Percentiles rank a stretch among this genome's conserved stretches.
These are phyloP conservation scores for Microtus oregoni DNA, from an alignment of 2,113 vertebrate genomes.

Conservation along the genomic window DNA sequence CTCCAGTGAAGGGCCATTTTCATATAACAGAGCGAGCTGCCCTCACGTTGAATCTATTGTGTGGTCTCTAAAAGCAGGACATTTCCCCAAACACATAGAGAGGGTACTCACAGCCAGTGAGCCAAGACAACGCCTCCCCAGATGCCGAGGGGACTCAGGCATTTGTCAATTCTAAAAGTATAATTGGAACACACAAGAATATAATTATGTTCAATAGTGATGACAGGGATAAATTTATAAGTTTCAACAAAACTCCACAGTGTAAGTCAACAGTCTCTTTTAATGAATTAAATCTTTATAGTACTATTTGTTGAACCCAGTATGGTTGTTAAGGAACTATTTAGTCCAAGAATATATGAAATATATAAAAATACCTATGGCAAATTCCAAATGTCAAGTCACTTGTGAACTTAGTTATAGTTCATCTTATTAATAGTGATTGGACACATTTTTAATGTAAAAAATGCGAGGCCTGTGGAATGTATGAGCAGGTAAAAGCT, in stretches of 20 bases:
- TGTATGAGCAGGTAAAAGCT: background rate
- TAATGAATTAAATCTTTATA: background rate
- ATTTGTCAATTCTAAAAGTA: background rate
- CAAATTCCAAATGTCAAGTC: background rate
- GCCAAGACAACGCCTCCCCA: background rate
- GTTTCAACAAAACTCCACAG: background rate
- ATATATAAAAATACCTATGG: background rate
- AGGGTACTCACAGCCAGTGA: background rate
- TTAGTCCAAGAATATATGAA: background rate
- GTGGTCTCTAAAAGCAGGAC: background rate
- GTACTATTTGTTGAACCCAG: background rate
- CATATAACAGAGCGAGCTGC: too few relatives aligned
- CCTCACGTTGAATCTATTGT: background rate
- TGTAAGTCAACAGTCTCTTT: background rate
- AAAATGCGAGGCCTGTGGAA: background rate
- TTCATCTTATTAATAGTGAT: background rate
- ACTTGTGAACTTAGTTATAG: background rate
- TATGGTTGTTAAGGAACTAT: background rate
- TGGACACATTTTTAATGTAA: background rate
- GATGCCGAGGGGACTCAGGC: background rate
- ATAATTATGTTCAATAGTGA: background rate
- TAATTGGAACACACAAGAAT: background rate
- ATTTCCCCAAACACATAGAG: background rate
- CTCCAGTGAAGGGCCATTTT: background rate
- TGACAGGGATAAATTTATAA: background rate